A percentile compares a stretch with the other conserved stretches of the same genome.
These are phyloP conservation scores for Unio delphinus DNA, from an alignment of 2,888 invertebrate genomes.

Conservation along the genomic window DNA sequence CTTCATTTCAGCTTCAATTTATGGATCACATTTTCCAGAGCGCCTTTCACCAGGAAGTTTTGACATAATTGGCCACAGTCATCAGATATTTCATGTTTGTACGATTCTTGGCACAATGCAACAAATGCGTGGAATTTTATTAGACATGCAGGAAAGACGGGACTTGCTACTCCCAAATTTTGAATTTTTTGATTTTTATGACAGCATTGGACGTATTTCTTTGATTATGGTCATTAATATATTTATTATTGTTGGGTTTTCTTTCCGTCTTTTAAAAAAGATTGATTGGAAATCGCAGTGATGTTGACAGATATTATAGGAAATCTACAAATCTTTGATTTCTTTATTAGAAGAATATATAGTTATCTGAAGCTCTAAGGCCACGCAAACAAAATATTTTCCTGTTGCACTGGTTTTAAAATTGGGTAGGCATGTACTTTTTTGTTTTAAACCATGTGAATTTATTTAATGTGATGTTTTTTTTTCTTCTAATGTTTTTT, in stretches of 20 bases:
- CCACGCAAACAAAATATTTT: no score
- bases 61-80: conserved; percentile 75
- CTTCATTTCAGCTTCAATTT: conserved; percentile 72
- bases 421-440: no score
- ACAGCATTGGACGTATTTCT: conserved; percentile 43
- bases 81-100: conserved; percentile 74
- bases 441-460: no score
- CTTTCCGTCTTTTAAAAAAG: conserved; percentile 27
- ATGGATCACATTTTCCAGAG: conserved; percentile 74
- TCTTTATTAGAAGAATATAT: no score
- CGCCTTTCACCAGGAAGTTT: conserved; percentile 73
- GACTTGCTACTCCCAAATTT: conserved; percentile 18
- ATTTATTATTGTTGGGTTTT: conserved; percentile 43
- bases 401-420: no score
- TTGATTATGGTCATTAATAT: conserved; percentile 47
- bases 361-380: no score
- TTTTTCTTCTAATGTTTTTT: no score
- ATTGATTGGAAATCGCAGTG: no score
- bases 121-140: conserved; percentile 71
- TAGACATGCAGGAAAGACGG: conserved; percentile 58
- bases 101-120: conserved; percentile 72
- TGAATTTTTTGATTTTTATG: conserved; percentile 30
- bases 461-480: no score
- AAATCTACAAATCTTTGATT: no score
- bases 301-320: no score